phyloP scores from a whole-genome alignment of 2,888 invertebrate species.

The Clepsis dumicolana region DNA sequence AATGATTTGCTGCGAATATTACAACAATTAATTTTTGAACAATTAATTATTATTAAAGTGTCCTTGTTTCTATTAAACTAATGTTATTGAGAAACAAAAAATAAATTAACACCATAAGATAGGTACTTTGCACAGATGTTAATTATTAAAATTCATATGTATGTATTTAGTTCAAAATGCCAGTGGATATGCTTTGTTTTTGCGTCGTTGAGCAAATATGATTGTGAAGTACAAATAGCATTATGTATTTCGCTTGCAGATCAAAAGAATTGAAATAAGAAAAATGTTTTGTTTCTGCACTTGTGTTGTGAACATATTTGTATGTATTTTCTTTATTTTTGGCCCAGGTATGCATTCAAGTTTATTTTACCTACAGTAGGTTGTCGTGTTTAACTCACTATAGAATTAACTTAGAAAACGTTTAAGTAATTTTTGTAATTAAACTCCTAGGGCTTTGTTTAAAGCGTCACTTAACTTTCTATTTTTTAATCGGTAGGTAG shows the following conservation, averaged over 20 bases:
- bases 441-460: constrained; percentile 3
- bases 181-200: not conserved
- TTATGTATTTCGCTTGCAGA: constrained; percentile 53
- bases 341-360: constrained; percentile 52
- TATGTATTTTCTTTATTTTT: constrained; percentile 53
- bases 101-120: no score
- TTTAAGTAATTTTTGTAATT: constrained; percentile 22
- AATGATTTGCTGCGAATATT: no score
- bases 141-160: no score
- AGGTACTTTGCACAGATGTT: no score
- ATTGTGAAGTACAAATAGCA: constrained; percentile 23
- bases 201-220: not conserved
- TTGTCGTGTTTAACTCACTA: constrained; percentile 15
- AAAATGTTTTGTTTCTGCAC: constrained; percentile 44
- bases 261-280: constrained; percentile 57
- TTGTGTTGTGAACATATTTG: constrained; percentile 45
- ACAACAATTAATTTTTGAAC: no score
- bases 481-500: not conserved
- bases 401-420: constrained; percentile 16
- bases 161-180: not conserved
- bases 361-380: constrained; percentile 28
- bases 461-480: constrained; percentile 1
- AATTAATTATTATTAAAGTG: not conserved
- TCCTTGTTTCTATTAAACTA: not conserved
- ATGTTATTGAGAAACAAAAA: not conserved